A percentile compares a stretch with the other conserved stretches of the same genome.
phyloP scores from a whole-genome alignment of 2,797 vertebrate species.

The Decapterus maruadsi region DNA sequence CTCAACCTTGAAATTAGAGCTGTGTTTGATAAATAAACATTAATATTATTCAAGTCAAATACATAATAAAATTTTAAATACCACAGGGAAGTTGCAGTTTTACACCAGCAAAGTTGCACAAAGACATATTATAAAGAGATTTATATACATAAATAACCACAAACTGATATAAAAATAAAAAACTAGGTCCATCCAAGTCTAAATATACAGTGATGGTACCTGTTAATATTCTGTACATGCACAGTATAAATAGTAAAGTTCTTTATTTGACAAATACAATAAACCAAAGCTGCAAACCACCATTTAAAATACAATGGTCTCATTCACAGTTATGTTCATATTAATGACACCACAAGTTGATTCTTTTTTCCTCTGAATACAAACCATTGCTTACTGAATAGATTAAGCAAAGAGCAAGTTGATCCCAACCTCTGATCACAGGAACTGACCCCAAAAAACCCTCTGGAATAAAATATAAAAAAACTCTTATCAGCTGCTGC shows the following conservation, averaged over 20 bases:
- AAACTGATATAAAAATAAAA: not conserved
- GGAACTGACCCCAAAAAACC: conserved; percentile 32
- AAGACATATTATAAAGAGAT: not conserved
- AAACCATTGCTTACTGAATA: conserved; percentile 27
- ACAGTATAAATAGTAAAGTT: not conserved
- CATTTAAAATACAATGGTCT: not conserved
- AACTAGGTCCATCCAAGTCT: not conserved
- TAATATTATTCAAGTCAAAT: not conserved
- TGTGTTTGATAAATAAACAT: not conserved
- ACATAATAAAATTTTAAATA: not conserved
- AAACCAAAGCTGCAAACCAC: not conserved
- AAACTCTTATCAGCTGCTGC: conserved; percentile 53
- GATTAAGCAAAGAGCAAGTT: conserved; percentile 54
- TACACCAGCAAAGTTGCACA: not conserved
- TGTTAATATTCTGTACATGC: not conserved
- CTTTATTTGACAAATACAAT: not conserved
- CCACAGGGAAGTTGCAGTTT: not conserved
- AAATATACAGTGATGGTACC: not conserved
- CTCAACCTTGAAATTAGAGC: not conserved
- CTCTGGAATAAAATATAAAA: not conserved
- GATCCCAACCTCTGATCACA: conserved; percentile 50
- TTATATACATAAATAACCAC: not conserved
- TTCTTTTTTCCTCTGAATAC: conserved; percentile 12
- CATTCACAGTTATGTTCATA: conserved; percentile 19
- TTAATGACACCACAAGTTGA: conserved; percentile 2